Base-by-base conservation (phyloP, 2,888 invertebrate species). In the Eristalinus aeneus region DNA sequence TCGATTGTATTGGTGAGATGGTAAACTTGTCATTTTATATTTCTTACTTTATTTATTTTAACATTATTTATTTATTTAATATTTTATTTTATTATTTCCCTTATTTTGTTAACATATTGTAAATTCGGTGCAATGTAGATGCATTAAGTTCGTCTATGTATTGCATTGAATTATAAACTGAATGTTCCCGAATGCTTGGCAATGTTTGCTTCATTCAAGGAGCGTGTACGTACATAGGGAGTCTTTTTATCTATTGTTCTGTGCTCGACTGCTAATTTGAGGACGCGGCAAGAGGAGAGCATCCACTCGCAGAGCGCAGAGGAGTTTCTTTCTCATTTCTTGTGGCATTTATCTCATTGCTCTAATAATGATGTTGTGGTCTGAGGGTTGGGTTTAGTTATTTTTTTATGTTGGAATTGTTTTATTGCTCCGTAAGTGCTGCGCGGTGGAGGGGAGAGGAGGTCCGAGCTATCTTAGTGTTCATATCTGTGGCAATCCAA, bases 91-190 rank as follows among this genome's bases (percentile, higher is more conserved):
- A 27, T 27, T 27, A 27, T 27, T 27, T 27, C 5, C 2, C 5
- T 27, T 27, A 27, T 27, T 27, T 27, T 27, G 2, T 27, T 27
- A 27, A 27, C 5, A 27, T n/a, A n/a, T n/a, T n/a, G n/a, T 5
- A 27, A 27, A 27, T 27, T 27, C 27, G 2, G 27, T 27, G 27
- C 27, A 5, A 5, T 2, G 27, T 27, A 5, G 27, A 5, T 2
- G 27, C 27, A 27, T 27, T 27, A 27, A 27, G 27, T 27, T 89
- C 85, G 79, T 89, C 88, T 89, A 88, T 27, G 27, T 27, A 89
- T 89, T 88, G 88, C 87, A 88, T 88, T 88, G 88, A 87, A 89
- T 88, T 88, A 89, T 89, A 84, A 88, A 88, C 80, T 77, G 74
- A 86, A 80, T 87, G 81, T 85, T 86, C 77, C 86, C 74, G 74